Evolutionary conservation across 2,113 vertebrate genomes (phyloP).

Genomic region (Salvelinus sp.): DNA sequence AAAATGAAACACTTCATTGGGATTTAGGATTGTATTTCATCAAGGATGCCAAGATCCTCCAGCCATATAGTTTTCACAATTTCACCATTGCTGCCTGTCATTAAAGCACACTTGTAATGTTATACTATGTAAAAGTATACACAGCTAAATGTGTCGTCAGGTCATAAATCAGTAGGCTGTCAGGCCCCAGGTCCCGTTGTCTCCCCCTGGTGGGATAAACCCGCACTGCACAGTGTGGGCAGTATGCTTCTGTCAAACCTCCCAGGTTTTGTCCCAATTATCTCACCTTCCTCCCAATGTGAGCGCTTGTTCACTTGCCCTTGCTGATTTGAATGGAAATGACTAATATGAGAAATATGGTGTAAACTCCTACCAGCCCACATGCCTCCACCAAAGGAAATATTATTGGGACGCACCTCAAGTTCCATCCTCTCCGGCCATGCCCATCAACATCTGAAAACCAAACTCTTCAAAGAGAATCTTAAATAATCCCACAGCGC

Average conservation of each 20-base stretch:
- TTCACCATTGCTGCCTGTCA: constrained; percentile 4
- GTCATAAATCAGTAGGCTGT: background rate
- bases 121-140: background rate
- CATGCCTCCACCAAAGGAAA: no score
- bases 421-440: background rate
- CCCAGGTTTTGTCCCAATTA: background rate
- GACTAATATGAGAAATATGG: no score
- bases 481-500: no score
- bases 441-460: no score
- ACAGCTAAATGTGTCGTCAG: background rate
- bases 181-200: background rate
- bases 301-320: background rate
- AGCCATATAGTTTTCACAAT: background rate
- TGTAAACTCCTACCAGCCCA: no score
- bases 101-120: constrained; percentile 1
- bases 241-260: constrained; percentile 5
- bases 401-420: background rate
- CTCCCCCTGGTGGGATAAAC: constrained; percentile 31
- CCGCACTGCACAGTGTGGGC: constrained; percentile 7
- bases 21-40: background rate
- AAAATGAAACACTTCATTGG: background rate
- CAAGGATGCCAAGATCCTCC: background rate
- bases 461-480: no score
- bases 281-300: background rate
- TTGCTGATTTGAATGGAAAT: background rate